Base-by-base conservation (phyloP, 2,113 vertebrate species). In the Ceyx cyanopectus region DNA sequence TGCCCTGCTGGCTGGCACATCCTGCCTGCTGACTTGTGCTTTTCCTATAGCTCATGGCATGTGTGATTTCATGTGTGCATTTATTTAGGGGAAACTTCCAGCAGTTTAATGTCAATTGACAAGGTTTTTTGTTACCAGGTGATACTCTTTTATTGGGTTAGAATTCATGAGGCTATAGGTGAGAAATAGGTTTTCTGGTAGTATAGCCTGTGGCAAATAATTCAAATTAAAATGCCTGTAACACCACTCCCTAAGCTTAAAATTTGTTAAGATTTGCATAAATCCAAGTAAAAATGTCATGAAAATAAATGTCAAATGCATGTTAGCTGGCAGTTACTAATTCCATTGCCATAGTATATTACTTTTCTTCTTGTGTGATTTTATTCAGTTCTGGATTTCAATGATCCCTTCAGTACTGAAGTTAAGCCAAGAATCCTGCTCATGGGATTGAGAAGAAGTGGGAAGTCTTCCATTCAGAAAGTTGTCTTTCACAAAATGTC, bases 401-500 rank as follows among this genome's bases (percentile, higher is more conserved):
- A 96, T 20, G 98, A 99, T 69, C 98, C 98, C 54, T 98, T 99
- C 97, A 98, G 97, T 94, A 98, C 98, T 32, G 99, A 99, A 96
- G 98, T 99, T 95, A 99, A 99, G 95, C 99, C 99, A n/a, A 98
- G 99, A 60, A 99, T 99, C 89, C 96, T 99, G 88, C 97, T 99
- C 40, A 99, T 99, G 99, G 99, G 99, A 67, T 97, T 99, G 85
- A 97, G 99, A 82, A 98, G 98, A 93, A 99, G 99, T 15, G 99
- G 99, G 53, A 99, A 99, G 87, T 99, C 99, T 14, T 99, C 99
- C 45, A 99, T 99, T 95, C 99, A 99, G 97, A 99, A 99, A 97
- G 98, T 99, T 78, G 99, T 99, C 76, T 99, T 99, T 97, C 99
- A 99, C 97, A 99, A 99, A 95, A 99, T 99, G 99, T 99, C 98